Evolutionary conservation across 2,797 vertebrate species (phyloP).

Genomic region (Premnoplex brunnescens): DNA sequence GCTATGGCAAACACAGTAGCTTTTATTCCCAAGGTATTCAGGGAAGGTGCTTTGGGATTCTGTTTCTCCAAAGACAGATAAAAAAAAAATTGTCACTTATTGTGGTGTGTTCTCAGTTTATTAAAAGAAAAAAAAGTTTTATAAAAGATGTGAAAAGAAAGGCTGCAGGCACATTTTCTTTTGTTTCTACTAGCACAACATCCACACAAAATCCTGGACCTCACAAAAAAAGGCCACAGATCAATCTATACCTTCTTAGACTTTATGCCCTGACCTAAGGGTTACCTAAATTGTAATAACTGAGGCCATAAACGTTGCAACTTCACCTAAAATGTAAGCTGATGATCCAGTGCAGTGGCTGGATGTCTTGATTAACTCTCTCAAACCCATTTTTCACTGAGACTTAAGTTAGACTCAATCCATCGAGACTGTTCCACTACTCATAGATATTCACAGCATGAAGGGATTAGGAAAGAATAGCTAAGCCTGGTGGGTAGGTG

Average conservation of each 20-base stretch:
- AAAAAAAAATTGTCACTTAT: not conserved
- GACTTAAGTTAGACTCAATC: not conserved
- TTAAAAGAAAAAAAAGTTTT: not conserved
- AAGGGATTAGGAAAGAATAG: fast-evolving
- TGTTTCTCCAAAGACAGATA: not conserved
- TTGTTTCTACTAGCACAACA: not conserved
- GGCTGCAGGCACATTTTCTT: not conserved
- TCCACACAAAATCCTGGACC: not conserved
- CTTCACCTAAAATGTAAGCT: not conserved
- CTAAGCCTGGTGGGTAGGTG: not conserved
- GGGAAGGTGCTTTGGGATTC: not conserved
- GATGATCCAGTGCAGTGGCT: not conserved
- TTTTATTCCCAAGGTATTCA: slow-evolving; percentile 13
- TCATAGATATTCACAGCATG: not conserved
- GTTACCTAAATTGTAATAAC: not conserved
- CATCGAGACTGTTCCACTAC: not conserved
- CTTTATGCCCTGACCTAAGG: not conserved
- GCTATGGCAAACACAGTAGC: not conserved
- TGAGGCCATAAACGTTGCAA: not conserved
- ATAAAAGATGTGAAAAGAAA: not conserved
- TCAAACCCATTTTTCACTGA: not conserved
- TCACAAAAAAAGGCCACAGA: not conserved
- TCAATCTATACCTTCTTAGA: not conserved
- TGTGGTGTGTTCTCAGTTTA: not conserved
- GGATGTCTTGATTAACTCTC: not conserved